Evolutionary conservation across 1,140 invertebrate species (phyloP).

Genomic region (Sweltsa coloradensis): DNA sequence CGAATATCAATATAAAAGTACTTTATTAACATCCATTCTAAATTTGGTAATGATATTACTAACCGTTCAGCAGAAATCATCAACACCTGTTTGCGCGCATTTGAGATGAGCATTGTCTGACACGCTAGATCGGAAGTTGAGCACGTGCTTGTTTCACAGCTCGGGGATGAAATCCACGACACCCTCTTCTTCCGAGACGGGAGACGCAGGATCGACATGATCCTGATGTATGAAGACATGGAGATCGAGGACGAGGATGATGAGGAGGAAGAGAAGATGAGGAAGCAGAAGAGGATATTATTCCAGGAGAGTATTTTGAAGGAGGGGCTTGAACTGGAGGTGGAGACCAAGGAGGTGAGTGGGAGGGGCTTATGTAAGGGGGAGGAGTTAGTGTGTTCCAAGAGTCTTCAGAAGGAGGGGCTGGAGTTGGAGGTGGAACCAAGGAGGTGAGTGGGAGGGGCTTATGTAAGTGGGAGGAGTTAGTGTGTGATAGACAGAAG

Average conservation of each 20-base stretch:
- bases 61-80: no score
- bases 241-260: constrained; percentile 62
- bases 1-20: no score
- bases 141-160: no score
- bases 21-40: no score
- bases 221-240: constrained; percentile 76
- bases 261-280: constrained; percentile 54
- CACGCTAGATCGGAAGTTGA: no score
- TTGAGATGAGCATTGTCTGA: no score
- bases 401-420: constrained; percentile 60
- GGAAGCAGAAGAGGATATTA: constrained; percentile 49
- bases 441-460: constrained; percentile 48
- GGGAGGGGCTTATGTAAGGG: no score
- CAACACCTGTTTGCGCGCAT: no score
- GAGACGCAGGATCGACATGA: constrained; percentile 74
- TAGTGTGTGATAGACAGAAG: no score
- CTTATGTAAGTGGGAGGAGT: constrained; percentile 53
- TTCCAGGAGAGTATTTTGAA: constrained; percentile 65
- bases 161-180: no score
- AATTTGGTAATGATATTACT: no score
- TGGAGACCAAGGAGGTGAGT: constrained; percentile 61
- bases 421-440: constrained; percentile 72
- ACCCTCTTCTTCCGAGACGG: constrained; percentile 70
- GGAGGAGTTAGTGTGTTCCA: constrained; percentile 56
- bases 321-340: constrained; percentile 67